Percentiles rank a stretch among this genome's conserved stretches.
phyloP scores from a whole-genome alignment of 2,113 vertebrate species.

The Lamprologus lemairii region DNA sequence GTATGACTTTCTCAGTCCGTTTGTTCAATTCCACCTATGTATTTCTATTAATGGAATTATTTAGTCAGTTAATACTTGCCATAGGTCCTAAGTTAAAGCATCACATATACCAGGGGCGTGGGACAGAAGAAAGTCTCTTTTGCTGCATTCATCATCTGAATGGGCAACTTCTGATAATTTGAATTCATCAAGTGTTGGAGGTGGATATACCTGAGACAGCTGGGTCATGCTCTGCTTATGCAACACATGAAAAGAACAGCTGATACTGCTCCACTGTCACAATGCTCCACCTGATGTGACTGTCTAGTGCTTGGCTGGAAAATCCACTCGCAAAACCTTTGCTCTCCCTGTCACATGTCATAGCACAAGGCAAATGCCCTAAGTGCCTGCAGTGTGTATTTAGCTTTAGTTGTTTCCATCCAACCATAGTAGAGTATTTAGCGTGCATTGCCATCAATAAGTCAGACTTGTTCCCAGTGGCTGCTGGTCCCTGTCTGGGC shows the following conservation, averaged over 20 bases:
- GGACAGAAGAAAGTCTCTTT: neutral
- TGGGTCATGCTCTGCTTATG: neutral
- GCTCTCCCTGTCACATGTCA: neutral
- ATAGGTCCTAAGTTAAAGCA: neutral
- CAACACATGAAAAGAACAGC: neutral
- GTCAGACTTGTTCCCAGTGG: neutral
- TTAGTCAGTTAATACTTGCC: neutral
- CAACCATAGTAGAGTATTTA: neutral
- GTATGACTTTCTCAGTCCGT: neutral
- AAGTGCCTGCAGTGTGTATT: neutral
- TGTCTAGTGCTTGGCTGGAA: neutral
- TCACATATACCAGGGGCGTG: neutral
- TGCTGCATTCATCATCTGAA: neutral
- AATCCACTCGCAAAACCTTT: neutral
- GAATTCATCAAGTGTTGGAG: neutral
- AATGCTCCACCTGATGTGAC: neutral
- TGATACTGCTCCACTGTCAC: neutral
- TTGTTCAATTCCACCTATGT: neutral
- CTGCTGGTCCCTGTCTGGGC: neutral
- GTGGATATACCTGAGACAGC: neutral
- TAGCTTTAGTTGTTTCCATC: neutral
- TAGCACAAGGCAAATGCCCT: neutral
- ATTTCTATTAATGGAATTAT: neutral
- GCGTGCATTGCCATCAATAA: neutral
- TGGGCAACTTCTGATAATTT: neutral